These are phyloP conservation scores for Rugalucina vietnamica DNA, from an alignment of 2,888 invertebrate species.

Conservation along the genomic window DNA sequence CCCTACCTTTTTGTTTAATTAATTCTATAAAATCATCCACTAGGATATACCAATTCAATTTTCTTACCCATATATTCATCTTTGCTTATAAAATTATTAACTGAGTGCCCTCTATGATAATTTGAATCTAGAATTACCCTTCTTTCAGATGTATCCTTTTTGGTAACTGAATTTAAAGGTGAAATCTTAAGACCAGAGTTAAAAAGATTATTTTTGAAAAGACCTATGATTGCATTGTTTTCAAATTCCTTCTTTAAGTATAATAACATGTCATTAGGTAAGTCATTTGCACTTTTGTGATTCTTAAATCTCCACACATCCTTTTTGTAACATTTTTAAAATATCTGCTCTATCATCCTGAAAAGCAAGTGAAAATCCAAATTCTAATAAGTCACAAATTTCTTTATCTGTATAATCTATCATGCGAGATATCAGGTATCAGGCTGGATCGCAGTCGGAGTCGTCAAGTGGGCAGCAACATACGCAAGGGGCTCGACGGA, in stretches of 20 bases:
- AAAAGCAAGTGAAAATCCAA: constrained; percentile 7
- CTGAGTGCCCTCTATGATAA: background rate
- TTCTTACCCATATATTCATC: background rate
- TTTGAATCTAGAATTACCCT: background rate
- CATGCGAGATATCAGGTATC: no score
- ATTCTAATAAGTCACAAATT: constrained; percentile 19
- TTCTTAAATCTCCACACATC: background rate
- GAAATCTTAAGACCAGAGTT: background rate
- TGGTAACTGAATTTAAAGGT: constrained; percentile 3
- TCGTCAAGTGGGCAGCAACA: no score
- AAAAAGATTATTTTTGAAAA: background rate
- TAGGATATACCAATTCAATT: background rate
- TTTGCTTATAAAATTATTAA: constrained; percentile 3
- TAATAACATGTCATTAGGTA: background rate
- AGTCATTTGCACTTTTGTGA: background rate
- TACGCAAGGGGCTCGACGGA: no score
- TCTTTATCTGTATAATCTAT: no score
- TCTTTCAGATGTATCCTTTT: background rate
- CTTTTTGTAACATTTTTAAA: background rate
- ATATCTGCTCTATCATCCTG: no score
- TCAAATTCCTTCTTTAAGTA: constrained; percentile 3
- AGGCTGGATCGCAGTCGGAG: no score
- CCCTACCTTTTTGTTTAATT: constrained; percentile 1
- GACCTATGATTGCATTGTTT: background rate
- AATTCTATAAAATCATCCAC: background rate